Base-by-base conservation (phyloP, 2,888 invertebrate genomes). In the Pyrrhia umbra region DNA sequence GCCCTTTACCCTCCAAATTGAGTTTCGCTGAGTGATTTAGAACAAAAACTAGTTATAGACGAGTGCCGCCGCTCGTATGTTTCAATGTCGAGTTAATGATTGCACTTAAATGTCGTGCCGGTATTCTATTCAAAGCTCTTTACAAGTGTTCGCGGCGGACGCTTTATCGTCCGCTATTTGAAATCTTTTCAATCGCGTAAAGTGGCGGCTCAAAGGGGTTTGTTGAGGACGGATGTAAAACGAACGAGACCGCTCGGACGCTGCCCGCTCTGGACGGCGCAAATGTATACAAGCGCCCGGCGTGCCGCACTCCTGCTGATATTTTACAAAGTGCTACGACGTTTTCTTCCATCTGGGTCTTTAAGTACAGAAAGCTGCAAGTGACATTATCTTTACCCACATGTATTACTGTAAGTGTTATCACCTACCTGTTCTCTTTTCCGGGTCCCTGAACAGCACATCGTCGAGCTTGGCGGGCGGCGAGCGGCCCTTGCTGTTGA, bases 401-500 rank as follows among this genome's bases (percentile, higher is more conserved):
- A 27, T 3, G 34, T 34, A 4, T n/a, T 27, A 46, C 6, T 43
- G 15, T 21, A 6, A 13, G 34, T 6, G 16, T 1, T 8, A 40
- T 8, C 2, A 72, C 76, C 88, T 80, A 97, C 97, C 97, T 79
- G 97, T 97, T 79, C 97, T 94, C 90, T 97, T 97, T 88, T 97
- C 97, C 13, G 97, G 97, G 89, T 97, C 97, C 65, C 96, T 95
- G 91, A 98, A 97, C 54, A 97, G 96, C 79, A 98, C 96, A 89
- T 97, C 97, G 85, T 96, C 96, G 54, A 98, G 91, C 30, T 96
- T 94, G 71, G 97, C 96, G 13, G 97, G 96, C 59, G 95, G 95
- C 83, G 98, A 97, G 58, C 97, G 95, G 40, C 98, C 98, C 90
- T 98, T 98, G 82, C 96, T 96, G 95, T 98, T 98, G 83, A 97